A percentile compares a stretch with the other conserved stretches of the same genome.
These are phyloP conservation scores for Grallaria varia DNA, from an alignment of 2,113 vertebrate genomes.

Conservation along the genomic window DNA sequence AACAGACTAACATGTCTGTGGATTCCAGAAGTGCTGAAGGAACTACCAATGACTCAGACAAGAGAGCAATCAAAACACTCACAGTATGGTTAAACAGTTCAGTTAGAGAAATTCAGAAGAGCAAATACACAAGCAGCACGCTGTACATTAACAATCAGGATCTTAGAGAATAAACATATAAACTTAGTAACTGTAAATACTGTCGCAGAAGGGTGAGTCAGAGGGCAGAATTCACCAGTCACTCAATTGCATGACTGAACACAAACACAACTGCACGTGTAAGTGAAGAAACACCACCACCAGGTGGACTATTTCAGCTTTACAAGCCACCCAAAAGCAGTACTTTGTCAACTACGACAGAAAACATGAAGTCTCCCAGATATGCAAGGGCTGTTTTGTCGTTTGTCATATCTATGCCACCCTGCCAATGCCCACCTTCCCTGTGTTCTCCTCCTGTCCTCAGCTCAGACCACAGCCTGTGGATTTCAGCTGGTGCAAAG, in stretches of 20 bases:
- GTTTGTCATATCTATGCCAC: neutral
- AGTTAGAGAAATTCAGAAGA: neutral
- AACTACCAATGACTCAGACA: neutral
- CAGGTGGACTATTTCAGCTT: neutral
- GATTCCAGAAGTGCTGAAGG: neutral
- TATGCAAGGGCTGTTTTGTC: neutral
- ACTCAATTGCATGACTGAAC: rapidly evolving
- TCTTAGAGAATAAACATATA: neutral
- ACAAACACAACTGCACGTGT: no score
- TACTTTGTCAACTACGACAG: neutral
- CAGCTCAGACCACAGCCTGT: neutral
- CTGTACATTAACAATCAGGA: neutral
- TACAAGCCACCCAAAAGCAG: neutral
- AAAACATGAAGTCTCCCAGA: neutral
- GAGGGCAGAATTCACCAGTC: neutral
- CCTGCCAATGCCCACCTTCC: neutral
- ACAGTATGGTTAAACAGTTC: neutral
- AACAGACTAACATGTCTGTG: neutral
- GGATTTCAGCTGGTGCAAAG: neutral
- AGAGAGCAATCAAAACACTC: neutral
- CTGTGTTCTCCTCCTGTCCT: neutral
- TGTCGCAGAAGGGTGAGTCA: neutral
- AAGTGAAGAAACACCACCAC: conserved; percentile 39
- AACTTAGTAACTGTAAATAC: neutral
- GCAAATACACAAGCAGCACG: neutral